Conservation (phyloP, 2,888 invertebrate species). For the Eilema sororculum region DNA sequence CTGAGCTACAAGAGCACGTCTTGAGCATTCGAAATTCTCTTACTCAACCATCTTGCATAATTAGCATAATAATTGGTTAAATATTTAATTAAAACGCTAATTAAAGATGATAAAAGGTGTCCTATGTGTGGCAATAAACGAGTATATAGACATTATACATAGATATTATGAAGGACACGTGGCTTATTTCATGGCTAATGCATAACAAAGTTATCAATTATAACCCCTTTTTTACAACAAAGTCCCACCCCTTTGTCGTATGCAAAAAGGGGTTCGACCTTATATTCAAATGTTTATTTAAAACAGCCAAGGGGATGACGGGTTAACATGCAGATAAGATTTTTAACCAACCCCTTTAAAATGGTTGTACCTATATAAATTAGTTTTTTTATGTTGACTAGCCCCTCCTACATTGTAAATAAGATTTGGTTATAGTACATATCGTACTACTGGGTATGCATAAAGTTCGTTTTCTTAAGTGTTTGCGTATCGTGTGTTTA, state of each 20-base stretch:
- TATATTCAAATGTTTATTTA: constrained; percentile 22
- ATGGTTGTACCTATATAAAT: neutral
- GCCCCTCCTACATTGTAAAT: neutral
- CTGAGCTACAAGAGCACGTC: too few relatives aligned
- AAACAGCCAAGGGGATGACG: constrained; percentile 24
- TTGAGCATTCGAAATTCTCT: too few relatives aligned
- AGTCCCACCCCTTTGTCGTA: constrained; percentile 27
- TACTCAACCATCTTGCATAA: too few relatives aligned
- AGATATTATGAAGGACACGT: neutral
- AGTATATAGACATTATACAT: neutral
- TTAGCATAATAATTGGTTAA: too few relatives aligned
- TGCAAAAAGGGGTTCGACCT: constrained; percentile 23
- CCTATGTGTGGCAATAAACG: neutral
- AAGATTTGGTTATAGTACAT: neutral
- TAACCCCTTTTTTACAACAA: constrained; percentile 29
- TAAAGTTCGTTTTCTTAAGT: too few relatives aligned
- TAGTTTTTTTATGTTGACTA: neutral
- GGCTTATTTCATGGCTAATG: neutral
- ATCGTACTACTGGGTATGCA: neutral
- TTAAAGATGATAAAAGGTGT: neutral
- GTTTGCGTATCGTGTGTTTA: too few relatives aligned
- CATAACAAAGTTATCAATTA: neutral
- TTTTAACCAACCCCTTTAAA: constrained; percentile 3
- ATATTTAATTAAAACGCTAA: too few relatives aligned
- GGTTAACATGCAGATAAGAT: constrained; percentile 11